These are phyloP conservation scores for Porites lobata DNA, from an alignment of 92 coral and sea anemone species.

Conservation along the genomic window DNA sequence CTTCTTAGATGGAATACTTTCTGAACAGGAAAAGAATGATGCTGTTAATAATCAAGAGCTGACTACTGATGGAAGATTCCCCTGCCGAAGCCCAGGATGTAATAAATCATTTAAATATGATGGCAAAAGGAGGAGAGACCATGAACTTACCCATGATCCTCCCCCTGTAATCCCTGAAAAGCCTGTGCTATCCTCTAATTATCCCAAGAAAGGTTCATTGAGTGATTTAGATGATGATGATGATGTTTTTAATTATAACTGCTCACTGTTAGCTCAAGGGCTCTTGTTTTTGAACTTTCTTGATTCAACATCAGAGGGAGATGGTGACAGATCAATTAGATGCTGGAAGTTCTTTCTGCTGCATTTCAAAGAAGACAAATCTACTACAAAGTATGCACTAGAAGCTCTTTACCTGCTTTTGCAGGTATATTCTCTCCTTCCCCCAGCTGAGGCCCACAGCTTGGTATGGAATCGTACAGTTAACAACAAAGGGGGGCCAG, in stretches of 20 bases:
- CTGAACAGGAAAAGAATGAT: too few relatives aligned
- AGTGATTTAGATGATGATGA: slow-evolving; percentile 51
- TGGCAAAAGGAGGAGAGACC: slow-evolving; percentile 71
- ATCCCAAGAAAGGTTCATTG: slow-evolving; percentile 34
- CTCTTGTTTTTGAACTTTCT: slow-evolving; percentile 68
- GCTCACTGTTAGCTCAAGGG: slow-evolving; percentile 65
- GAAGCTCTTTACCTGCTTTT: slow-evolving; percentile 76
- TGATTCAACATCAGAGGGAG: slow-evolving; percentile 75
- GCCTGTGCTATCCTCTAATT: slow-evolving; percentile 39
- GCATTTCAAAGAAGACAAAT: slow-evolving; percentile 64
- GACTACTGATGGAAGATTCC: slow-evolving; percentile 72
- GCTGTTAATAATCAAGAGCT: slow-evolving; percentile 43
- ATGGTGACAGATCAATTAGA: slow-evolving; percentile 70
- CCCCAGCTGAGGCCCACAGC: slow-evolving; percentile 69
- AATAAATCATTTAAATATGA: slow-evolving; percentile 71
- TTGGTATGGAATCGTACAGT: slow-evolving; percentile 65
- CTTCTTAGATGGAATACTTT: slow-evolving; percentile 45
- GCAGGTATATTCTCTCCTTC: slow-evolving; percentile 58
- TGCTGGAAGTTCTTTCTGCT: slow-evolving; percentile 79
- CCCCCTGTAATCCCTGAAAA: slow-evolving; percentile 51
- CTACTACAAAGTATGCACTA: slow-evolving; percentile 72
- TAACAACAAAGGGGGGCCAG: slow-evolving; percentile 73
- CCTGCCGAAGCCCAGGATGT: slow-evolving; percentile 69
- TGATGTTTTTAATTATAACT: slow-evolving; percentile 69
- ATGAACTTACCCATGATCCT: slow-evolving; percentile 69